Evolutionary conservation across 1,140 invertebrate species (phyloP).

Genomic region (Plectrocnemia conspersa): DNA sequence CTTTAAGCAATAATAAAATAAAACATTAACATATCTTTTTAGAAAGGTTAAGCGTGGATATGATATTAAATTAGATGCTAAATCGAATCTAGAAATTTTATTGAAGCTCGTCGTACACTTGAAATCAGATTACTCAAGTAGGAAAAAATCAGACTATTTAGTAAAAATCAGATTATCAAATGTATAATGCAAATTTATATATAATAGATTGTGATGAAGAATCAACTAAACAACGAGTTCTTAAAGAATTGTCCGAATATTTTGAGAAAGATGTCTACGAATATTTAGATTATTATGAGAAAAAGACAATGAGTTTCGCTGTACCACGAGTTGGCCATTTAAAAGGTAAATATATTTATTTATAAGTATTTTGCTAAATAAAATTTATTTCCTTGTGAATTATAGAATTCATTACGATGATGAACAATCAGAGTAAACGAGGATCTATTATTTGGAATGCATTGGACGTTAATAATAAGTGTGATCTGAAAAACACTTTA

Average conservation of each 20-base stretch:
- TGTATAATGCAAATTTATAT: no score
- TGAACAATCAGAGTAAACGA: neutral
- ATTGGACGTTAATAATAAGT: conserved; percentile 1
- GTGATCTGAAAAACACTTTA: neutral
- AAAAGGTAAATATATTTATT: neutral
- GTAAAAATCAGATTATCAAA: no score
- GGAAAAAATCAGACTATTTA: no score
- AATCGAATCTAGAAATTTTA: no score
- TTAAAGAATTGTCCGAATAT: conserved; percentile 5
- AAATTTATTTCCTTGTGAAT: neutral
- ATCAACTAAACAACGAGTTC: no score
- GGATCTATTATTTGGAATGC: conserved; percentile 5
- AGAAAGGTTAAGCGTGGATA: no score
- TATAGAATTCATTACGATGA: neutral
- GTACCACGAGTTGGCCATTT: neutral
- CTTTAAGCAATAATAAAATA: no score
- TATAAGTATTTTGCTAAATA: neutral
- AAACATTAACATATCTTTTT: no score
- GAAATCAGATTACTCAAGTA: no score
- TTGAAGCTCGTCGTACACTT: no score
- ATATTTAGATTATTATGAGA: neutral
- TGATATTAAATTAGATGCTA: no score
- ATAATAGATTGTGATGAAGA: no score
- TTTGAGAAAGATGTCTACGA: neutral
- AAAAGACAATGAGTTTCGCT: neutral